Evolutionary conservation across 2,797 vertebrate species (phyloP).

Genomic region (Gymnoscopelus braueri): DNA sequence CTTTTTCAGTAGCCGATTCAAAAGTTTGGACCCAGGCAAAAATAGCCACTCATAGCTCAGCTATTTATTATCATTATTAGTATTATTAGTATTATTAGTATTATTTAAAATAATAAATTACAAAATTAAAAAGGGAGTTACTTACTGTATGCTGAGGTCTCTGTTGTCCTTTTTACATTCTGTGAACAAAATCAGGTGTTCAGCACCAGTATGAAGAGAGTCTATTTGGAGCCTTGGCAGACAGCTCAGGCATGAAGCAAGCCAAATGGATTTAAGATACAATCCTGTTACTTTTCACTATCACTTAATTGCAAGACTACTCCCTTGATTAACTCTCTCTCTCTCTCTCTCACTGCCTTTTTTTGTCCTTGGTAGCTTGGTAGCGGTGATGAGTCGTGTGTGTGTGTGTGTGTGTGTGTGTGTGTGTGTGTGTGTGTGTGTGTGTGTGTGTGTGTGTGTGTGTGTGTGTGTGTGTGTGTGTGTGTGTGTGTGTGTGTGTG

Average conservation of each 20-base stretch:
- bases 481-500: background rate
- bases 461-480: background rate
- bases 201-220: slow-evolving; percentile 50
- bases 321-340: slow-evolving; percentile 70
- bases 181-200: slow-evolving; percentile 48
- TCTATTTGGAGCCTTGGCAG: slow-evolving; percentile 49
- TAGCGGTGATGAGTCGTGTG: slow-evolving; percentile 25
- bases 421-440: slow-evolving; percentile 4
- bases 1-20: too few relatives aligned
- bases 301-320: slow-evolving; percentile 73
- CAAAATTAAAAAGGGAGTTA: too few relatives aligned
- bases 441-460: slow-evolving; percentile 2
- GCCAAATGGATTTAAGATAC: slow-evolving; percentile 67
- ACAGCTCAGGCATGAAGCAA: slow-evolving; percentile 66
- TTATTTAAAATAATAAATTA: too few relatives aligned
- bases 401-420: slow-evolving; percentile 6
- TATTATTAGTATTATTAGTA: too few relatives aligned
- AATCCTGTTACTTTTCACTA: slow-evolving; percentile 68
- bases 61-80: too few relatives aligned
- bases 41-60: too few relatives aligned
- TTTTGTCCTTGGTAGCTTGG: slow-evolving; percentile 59
- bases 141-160: background rate
- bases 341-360: slow-evolving; percentile 16
- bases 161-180: slow-evolving; percentile 31
- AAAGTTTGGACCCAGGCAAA: too few relatives aligned